Evolutionary conservation across 2,888 invertebrate genomes (phyloP).

Genomic region (Phengaris alcon): DNA sequence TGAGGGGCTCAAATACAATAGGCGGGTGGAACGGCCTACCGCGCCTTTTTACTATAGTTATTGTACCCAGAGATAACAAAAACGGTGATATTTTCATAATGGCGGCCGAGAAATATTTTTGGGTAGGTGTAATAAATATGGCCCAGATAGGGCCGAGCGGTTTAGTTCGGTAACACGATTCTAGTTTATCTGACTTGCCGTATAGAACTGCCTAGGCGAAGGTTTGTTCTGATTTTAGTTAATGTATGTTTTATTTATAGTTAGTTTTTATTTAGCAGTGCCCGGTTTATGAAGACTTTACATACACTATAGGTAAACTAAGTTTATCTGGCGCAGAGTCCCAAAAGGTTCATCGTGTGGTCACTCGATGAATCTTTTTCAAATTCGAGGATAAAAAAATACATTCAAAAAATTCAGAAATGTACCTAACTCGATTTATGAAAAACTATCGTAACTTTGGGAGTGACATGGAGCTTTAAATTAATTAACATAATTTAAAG

Average conservation of each 20-base stretch:
- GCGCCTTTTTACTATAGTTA: slow-evolving; percentile 32
- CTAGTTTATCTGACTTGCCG: neutral
- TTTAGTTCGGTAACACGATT: neutral
- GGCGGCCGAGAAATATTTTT: slow-evolving; percentile 16
- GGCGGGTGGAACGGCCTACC: slow-evolving; percentile 35
- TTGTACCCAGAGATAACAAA: slow-evolving; percentile 23
- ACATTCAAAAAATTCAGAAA: too few species aligned
- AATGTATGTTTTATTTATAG: neutral
- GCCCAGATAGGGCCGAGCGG: neutral
- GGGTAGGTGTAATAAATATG: slow-evolving; percentile 22
- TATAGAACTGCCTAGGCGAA: neutral
- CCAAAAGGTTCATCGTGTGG: too few species aligned
- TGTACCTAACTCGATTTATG: too few species aligned
- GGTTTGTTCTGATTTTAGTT: neutral
- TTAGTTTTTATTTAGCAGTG: too few species aligned
- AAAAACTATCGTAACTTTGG: too few species aligned
- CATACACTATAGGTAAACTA: too few species aligned
- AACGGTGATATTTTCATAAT: slow-evolving; percentile 23
- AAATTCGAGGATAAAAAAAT: too few species aligned
- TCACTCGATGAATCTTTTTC: too few species aligned
- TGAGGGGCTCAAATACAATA: slow-evolving; percentile 35
- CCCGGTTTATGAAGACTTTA: too few species aligned
- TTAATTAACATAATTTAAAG: too few species aligned
- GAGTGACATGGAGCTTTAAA: too few species aligned
- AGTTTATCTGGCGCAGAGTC: too few species aligned